phyloP scores from a whole-genome alignment of 1,140 invertebrate species.

The Papilio polytes region DNA sequence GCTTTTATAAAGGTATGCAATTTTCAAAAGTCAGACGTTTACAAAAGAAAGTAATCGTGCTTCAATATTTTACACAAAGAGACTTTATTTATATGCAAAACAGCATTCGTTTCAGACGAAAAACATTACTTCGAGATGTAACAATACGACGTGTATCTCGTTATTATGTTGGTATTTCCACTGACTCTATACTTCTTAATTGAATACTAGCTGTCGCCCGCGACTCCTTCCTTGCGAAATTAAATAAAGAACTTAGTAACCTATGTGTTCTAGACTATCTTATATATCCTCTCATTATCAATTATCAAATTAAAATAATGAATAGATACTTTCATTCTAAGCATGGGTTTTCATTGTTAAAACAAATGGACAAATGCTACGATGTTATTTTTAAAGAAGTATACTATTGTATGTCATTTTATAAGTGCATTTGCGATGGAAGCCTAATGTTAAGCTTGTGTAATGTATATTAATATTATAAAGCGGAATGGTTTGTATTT shows the following conservation, averaged over 20 bases:
- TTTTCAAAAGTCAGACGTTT: conserved; percentile 25
- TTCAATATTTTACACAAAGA: conserved; percentile 28
- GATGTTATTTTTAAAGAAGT: no score
- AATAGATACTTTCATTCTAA: no score
- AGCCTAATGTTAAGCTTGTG: no score
- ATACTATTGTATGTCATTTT: no score
- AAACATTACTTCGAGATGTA: conserved; percentile 18
- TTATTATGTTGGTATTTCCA: neutral
- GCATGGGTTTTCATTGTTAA: no score
- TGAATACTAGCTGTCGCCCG: neutral
- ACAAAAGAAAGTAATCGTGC: conserved; percentile 27
- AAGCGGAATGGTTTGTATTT: no score
- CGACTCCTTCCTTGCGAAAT: neutral
- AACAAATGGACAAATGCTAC: neutral
- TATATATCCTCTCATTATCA: no score
- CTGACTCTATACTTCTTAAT: neutral
- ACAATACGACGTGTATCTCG: conserved; percentile 1
- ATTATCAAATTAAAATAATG: no score
- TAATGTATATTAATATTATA: no score
- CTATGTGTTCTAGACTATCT: no score
- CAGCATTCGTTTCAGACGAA: conserved; percentile 22
- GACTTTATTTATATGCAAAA: conserved; percentile 28
- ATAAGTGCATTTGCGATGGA: neutral
- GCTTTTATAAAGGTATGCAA: conserved; percentile 25
- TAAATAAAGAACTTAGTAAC: no score